Evolutionary conservation across 2,888 invertebrate genomes (phyloP).

Genomic region (Acanthococcus lagerstroemiae): DNA sequence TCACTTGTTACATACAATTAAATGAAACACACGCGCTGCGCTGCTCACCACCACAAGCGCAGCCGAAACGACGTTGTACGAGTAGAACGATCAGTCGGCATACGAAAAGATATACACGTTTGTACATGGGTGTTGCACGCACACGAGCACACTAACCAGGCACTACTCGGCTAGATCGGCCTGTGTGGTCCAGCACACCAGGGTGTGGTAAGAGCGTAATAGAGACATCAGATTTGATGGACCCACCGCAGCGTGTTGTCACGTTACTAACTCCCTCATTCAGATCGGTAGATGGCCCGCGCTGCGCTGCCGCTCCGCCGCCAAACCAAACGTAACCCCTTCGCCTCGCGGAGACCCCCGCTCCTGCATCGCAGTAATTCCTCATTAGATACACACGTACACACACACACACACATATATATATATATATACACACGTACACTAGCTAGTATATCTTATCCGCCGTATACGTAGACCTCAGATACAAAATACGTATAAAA

Average conservation of each 20-base stretch:
- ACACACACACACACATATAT: neutral
- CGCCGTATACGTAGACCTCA: neutral
- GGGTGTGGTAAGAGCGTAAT: slow-evolving; percentile 33
- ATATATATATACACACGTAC: neutral
- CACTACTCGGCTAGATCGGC: slow-evolving; percentile 26
- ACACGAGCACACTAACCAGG: slow-evolving; percentile 12
- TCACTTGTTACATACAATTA: slow-evolving; percentile 21
- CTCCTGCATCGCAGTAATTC: slow-evolving; percentile 2
- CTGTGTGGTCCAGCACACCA: slow-evolving; percentile 30
- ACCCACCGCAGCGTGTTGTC: slow-evolving; percentile 35
- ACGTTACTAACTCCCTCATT: slow-evolving; percentile 35
- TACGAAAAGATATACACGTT: neutral
- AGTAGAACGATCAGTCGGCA: neutral
- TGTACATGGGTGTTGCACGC: slow-evolving; percentile 1
- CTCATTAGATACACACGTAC: slow-evolving; percentile 11
- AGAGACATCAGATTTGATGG: slow-evolving; percentile 36
- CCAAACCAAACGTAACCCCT: slow-evolving; percentile 3
- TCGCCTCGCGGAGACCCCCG: neutral
- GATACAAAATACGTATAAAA: neutral
- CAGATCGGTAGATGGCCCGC: slow-evolving; percentile 26
- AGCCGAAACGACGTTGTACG: neutral
- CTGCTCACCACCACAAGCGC: neutral
- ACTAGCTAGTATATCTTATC: no score
- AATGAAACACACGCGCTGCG: slow-evolving; percentile 5
- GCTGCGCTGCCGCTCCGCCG: neutral